A percentile compares a stretch with the other conserved stretches of the same genome.
These are phyloP conservation scores for Diadumene lineata DNA, from an alignment of 92 coral and sea anemone species.

Conservation along the genomic window DNA sequence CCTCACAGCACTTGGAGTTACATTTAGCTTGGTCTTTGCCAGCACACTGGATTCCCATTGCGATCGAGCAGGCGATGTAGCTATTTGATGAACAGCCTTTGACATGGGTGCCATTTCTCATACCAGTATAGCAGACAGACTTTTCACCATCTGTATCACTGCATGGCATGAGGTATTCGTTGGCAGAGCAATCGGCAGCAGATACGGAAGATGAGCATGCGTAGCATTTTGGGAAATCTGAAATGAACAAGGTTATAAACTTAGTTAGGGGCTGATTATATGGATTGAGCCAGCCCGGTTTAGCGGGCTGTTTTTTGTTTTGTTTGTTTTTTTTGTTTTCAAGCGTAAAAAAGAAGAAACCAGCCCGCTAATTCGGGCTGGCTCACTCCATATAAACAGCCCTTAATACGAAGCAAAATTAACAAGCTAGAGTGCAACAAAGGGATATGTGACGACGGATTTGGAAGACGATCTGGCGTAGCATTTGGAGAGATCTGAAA, in stretches of 20 bases:
- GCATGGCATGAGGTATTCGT: conserved; percentile 9
- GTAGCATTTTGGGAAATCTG: conserved; percentile 24
- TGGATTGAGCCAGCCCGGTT: neutral
- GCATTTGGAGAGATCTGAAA: neutral
- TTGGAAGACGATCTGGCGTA: too few relatives aligned
- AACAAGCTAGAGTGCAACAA: too few relatives aligned
- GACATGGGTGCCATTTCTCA: neutral
- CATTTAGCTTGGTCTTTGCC: neutral
- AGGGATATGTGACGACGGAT: too few relatives aligned
- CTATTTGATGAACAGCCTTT: conserved; percentile 10
- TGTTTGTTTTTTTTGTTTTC: too few relatives aligned
- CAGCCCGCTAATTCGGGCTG: too few relatives aligned
- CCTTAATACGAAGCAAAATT: too few relatives aligned
- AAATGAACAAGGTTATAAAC: too few relatives aligned
- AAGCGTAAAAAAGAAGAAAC: too few relatives aligned
- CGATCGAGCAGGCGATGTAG: neutral
- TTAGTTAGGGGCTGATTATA: neutral
- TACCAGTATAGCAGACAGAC: conserved; percentile 1
- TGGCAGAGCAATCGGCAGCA: neutral
- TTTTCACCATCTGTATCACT: conserved; percentile 7
- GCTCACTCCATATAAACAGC: too few relatives aligned
- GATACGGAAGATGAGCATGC: conserved; percentile 12
- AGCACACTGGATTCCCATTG: neutral
- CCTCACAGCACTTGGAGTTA: neutral
- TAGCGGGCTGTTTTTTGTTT: too few relatives aligned